These are phyloP conservation scores for Hemiscyllium ocellatum DNA, from an alignment of 2,113 vertebrate genomes.

Conservation along the genomic window DNA sequence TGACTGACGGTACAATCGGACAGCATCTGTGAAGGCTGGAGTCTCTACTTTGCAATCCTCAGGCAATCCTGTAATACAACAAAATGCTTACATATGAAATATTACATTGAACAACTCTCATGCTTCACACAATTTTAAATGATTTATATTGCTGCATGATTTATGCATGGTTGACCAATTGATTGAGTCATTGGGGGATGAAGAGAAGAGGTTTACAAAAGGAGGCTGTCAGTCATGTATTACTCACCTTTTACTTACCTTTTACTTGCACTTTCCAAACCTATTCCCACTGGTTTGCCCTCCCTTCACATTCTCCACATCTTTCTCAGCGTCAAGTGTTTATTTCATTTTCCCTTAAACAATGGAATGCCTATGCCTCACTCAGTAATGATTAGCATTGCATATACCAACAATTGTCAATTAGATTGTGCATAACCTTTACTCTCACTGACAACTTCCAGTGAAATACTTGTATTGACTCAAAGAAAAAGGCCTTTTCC, in stretches of 20 bases:
- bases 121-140: not conserved
- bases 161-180: not conserved
- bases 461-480: not conserved
- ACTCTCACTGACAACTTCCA: not conserved
- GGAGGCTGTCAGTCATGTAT: not conserved
- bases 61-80: slow-evolving; percentile 65
- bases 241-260: not conserved
- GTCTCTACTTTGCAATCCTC: slow-evolving; percentile 79
- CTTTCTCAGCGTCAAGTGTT: not conserved
- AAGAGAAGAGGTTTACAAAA: not conserved
- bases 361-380: not conserved
- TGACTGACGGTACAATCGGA: slow-evolving; percentile 78
- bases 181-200: not conserved
- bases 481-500: not conserved
- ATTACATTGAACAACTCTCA: not conserved
- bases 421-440: not conserved
- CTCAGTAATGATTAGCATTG: not conserved
- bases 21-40: slow-evolving; percentile 76
- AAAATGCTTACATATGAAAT: not conserved
- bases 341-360: not conserved
- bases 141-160: not conserved
- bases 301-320: not conserved
- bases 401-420: not conserved
- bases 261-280: not conserved
- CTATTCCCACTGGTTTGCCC: not conserved